These are phyloP conservation scores for Girardia tigrina DNA, from an alignment of 2,888 invertebrate species.

Conservation along the genomic window DNA sequence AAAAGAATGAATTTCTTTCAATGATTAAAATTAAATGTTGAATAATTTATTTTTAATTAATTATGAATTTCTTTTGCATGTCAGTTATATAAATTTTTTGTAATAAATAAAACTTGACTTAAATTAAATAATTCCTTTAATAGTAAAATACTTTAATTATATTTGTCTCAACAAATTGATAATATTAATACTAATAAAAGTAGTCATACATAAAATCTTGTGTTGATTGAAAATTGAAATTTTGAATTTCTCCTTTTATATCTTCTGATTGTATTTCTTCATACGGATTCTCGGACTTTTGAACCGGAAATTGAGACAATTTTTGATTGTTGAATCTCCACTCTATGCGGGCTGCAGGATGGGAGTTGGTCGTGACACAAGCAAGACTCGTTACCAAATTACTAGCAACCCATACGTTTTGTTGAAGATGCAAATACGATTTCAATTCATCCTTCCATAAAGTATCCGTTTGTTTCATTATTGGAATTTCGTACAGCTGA, in stretches of 20 bases:
- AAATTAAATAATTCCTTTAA: too few relatives aligned
- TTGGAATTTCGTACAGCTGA: neutral
- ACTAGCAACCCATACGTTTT: neutral
- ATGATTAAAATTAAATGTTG: too few relatives aligned
- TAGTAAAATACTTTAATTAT: too few relatives aligned
- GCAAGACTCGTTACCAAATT: constrained; percentile 7
- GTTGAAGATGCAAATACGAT: neutral
- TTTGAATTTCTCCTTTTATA: constrained; percentile 13
- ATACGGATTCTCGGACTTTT: neutral
- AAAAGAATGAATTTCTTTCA: too few relatives aligned
- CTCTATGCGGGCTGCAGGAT: neutral
- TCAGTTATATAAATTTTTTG: too few relatives aligned
- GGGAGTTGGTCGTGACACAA: neutral
- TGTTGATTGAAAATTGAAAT: neutral
- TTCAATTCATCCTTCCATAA: neutral
- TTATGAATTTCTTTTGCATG: too few relatives aligned
- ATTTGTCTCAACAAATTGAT: too few relatives aligned
- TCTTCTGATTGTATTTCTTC: constrained; percentile 9
- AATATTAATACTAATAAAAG: too few relatives aligned
- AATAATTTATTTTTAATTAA: too few relatives aligned
- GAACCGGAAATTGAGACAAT: neutral
- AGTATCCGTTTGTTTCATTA: neutral
- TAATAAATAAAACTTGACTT: too few relatives aligned
- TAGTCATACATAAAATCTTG: neutral
- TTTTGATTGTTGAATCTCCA: neutral